These are phyloP conservation scores for Temnothorax curvispinosus DNA, from an alignment of 1,140 invertebrate species.

Conservation along the genomic window DNA sequence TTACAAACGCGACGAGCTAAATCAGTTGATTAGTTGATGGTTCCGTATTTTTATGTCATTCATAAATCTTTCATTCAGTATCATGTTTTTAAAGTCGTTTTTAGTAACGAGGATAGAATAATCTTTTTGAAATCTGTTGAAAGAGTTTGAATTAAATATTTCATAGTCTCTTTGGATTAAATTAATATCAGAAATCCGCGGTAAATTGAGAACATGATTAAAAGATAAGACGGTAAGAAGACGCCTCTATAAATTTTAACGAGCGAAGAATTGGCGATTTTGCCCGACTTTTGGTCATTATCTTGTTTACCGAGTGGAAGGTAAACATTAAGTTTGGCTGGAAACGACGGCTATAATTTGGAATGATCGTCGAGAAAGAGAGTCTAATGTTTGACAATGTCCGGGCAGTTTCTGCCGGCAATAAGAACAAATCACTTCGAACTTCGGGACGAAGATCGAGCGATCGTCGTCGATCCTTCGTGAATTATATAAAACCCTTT, in stretches of 20 bases:
- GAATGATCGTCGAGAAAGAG: not conserved
- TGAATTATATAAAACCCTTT: constrained; percentile 29
- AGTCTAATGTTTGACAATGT: constrained; percentile 38
- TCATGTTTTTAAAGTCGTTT: not conserved
- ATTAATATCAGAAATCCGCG: not conserved
- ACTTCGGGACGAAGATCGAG: constrained; percentile 47
- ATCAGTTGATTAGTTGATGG: not conserved
- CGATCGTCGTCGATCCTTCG: constrained; percentile 45
- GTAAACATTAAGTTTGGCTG: constrained; percentile 13
- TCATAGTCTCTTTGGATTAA: not conserved
- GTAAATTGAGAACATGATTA: not conserved
- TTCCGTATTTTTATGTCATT: not conserved
- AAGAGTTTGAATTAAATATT: not conserved
- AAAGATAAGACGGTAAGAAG: not conserved
- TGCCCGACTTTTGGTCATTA: constrained; percentile 16
- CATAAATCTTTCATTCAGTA: not conserved
- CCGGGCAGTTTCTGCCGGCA: constrained; percentile 6
- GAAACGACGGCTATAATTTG: constrained; percentile 1
- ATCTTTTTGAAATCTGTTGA: not conserved
- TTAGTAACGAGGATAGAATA: not conserved
- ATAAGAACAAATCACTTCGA: constrained; percentile 52
- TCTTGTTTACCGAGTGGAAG: constrained; percentile 22
- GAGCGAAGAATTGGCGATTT: not conserved
- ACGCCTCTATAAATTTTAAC: not conserved
- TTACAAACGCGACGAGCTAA: constrained; percentile 38